Percentiles rank a stretch among this genome's conserved stretches.
phyloP scores from a whole-genome alignment of 2,888 invertebrate species.

The Amaurobius ferox region DNA sequence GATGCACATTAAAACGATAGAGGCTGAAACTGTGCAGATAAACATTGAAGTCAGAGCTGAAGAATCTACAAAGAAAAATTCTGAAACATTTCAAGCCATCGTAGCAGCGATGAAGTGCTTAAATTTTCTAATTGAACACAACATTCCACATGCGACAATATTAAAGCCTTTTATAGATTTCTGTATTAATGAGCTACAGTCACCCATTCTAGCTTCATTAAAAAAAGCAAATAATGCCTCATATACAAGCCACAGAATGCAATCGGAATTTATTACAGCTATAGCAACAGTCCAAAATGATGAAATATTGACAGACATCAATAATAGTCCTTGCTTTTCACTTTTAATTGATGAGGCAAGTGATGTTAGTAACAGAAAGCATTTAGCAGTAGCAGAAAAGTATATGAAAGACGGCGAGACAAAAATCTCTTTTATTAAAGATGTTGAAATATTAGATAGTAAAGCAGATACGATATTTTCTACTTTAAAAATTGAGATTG shows the following conservation, averaged over 20 bases:
- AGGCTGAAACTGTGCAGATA: background rate
- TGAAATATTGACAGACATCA: conserved; percentile 9
- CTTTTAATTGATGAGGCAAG: background rate
- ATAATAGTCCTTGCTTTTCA: conserved; percentile 22
- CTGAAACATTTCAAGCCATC: background rate
- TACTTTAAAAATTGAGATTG: background rate
- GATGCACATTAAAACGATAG: background rate
- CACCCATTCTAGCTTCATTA: background rate
- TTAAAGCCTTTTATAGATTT: background rate
- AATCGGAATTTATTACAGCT: background rate
- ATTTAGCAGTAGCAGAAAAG: background rate
- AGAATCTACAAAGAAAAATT: background rate
- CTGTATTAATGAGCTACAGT: conserved; percentile 11
- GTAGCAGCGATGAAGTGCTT: background rate
- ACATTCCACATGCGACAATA: background rate
- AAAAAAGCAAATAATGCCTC: conserved; percentile 20
- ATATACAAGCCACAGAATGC: background rate
- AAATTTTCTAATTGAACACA: conserved; percentile 7
- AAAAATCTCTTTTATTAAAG: background rate
- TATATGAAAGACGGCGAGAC: conserved; percentile 6
- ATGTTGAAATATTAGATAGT: background rate
- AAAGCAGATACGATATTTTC: background rate
- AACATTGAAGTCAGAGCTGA: background rate
- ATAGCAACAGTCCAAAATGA: conserved; percentile 9
- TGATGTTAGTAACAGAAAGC: background rate